Base-by-base conservation (phyloP, 2,113 vertebrate genomes). In the Chamaetylas fuelleborni region DNA sequence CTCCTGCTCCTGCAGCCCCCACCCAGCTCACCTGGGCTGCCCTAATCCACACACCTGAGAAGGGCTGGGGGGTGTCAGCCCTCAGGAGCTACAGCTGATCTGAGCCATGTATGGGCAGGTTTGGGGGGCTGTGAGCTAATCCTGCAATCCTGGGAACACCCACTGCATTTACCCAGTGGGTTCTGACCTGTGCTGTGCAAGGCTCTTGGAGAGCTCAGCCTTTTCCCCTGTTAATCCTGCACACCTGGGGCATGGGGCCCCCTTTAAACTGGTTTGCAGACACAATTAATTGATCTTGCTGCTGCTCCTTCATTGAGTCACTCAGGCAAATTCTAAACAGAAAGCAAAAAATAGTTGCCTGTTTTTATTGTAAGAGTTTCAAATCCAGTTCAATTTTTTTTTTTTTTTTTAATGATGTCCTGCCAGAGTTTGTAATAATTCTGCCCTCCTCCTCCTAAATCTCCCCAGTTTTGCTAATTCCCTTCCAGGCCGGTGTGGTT, bases 21-120 rank as follows among this genome's bases (percentile, higher is more conserved):
- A 14, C 40, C 14, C 47, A 29, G n/a, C 40, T 56, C 34, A 0
- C 22, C 22, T 3, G 18, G 45, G 24, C 3, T 34, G 40, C 58
- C 67, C 38, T 8, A 16, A 12, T 38, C 26, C 40, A 7, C n/a
- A 0, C 0, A 2, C 25, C 2, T 4, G 16, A 17, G 24, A 23
- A 20, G 19, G 3, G 7, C 17, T 4, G 0, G 2, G 40, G 22
- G 9, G 5, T 22, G 25, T 5, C 62, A 29, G 0, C 12, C 33
- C 34, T 26, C 36, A 16, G 26, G 14, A 47, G 22, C 36, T 36
- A 2, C 5, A 0, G 11, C 29, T 31, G 54, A 14, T 15, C 4
- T 22, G 5, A 54, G 74, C 12, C 20, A 5, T 5, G 7, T 1
- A 5, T 4, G 33, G 48, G 40, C 79, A 78, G 43, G 3, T 7